Percentiles rank a stretch among this genome's conserved stretches.
phyloP scores from a whole-genome alignment of 1,140 invertebrate species.

The Nasonia giraulti region DNA sequence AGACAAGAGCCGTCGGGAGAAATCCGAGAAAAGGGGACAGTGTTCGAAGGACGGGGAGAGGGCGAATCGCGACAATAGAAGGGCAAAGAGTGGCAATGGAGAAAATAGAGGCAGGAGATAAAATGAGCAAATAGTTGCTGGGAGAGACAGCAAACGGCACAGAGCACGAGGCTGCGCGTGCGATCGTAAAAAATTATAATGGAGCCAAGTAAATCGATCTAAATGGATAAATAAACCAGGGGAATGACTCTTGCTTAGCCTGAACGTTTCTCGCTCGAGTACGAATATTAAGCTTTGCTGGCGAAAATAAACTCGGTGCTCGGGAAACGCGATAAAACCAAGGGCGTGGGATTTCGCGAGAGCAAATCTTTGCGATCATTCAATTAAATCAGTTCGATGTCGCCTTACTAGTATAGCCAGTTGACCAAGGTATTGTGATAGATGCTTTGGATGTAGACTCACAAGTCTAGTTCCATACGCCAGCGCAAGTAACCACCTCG shows the following conservation, averaged over 20 bases:
- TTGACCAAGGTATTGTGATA: too few species aligned
- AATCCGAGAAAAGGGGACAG: constrained; percentile 36
- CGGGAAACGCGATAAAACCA: too few species aligned
- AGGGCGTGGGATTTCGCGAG: too few species aligned
- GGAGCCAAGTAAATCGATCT: constrained; percentile 11
- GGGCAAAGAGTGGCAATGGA: constrained; percentile 2
- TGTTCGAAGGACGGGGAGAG: background rate
- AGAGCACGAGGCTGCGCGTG: background rate
- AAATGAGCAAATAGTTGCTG: constrained; percentile 25
- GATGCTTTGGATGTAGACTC: too few species aligned
- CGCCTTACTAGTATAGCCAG: too few species aligned
- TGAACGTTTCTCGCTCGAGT: too few species aligned
- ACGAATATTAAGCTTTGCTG: too few species aligned
- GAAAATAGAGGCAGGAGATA: constrained; percentile 21
- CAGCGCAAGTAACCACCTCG: too few species aligned
- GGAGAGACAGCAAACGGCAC: background rate
- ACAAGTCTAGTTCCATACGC: too few species aligned
- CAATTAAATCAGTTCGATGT: too few species aligned
- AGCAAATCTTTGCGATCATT: too few species aligned
- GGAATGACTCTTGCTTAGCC: background rate
- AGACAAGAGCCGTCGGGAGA: constrained; percentile 44
- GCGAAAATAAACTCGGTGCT: too few species aligned
- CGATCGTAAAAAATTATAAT: constrained; percentile 35
- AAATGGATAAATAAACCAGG: background rate
- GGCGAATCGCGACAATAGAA: constrained; percentile 31